A percentile compares a stretch with the other conserved stretches of the same genome.
phyloP scores from a whole-genome alignment of 2,797 vertebrate genomes.

The Tinamus major region DNA sequence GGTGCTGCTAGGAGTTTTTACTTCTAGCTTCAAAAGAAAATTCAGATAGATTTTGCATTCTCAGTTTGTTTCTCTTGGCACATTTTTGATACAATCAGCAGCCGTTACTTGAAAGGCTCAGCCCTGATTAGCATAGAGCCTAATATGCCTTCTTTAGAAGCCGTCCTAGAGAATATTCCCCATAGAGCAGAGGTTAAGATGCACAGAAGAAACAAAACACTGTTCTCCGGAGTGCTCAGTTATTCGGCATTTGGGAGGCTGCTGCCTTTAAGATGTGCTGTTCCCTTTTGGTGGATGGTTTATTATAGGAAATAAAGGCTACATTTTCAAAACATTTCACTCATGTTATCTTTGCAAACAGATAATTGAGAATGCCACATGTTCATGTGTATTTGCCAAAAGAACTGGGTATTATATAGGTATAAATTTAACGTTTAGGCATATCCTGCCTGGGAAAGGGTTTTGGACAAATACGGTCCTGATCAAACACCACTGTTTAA shows the following conservation, averaged over 20 bases:
- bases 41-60: slow-evolving; percentile 59
- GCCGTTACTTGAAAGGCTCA: slow-evolving; percentile 71
- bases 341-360: neutral
- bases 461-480: neutral
- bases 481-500: neutral
- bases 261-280: neutral
- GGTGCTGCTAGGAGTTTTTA: slow-evolving; percentile 54
- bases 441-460: neutral
- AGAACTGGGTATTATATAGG: neutral
- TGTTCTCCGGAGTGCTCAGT: slow-evolving; percentile 25
- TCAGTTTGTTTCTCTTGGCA: slow-evolving; percentile 72
- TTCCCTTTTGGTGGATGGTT: slow-evolving; percentile 42
- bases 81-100: slow-evolving; percentile 73
- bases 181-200: slow-evolving; percentile 65
- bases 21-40: slow-evolving; percentile 73
- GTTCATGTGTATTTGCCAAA: neutral
- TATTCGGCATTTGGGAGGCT: slow-evolving; percentile 51
- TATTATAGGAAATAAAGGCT: slow-evolving; percentile 19
- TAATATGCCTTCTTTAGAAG: slow-evolving; percentile 63
- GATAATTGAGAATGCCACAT: neutral
- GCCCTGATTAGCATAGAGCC: slow-evolving; percentile 71
- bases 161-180: slow-evolving; percentile 62
- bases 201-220: slow-evolving; percentile 51
- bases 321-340: neutral
- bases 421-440: neutral